A percentile compares a stretch with the other conserved stretches of the same genome.
These are phyloP conservation scores for Drosophila mettleri DNA, from an alignment of 2,888 invertebrate species.

Conservation along the genomic window DNA sequence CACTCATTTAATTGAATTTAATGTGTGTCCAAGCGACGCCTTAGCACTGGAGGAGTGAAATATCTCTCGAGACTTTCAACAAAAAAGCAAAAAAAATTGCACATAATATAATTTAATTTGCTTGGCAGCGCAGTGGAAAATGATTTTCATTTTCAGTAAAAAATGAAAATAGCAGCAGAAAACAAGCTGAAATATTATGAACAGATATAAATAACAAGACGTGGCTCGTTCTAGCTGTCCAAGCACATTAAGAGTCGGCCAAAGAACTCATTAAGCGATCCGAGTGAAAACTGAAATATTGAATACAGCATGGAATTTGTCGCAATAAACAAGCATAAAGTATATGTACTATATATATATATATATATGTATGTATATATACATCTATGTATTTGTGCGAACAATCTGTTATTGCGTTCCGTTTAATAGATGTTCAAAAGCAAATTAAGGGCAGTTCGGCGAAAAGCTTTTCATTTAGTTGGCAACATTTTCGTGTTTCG, in stretches of 20 bases:
- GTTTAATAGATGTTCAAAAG: constrained; percentile 41
- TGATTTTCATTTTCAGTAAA: constrained; percentile 1
- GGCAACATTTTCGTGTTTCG: constrained; percentile 9
- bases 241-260: constrained; percentile 46
- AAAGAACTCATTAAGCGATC: constrained; percentile 37
- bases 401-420: constrained; percentile 24
- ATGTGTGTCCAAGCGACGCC: constrained; percentile 25
- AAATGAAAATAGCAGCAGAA: not conserved
- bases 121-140: constrained; percentile 19
- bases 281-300: constrained; percentile 54
- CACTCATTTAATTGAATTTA: constrained; percentile 29
- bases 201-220: constrained; percentile 46
- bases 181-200: constrained; percentile 17
- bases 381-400: constrained; percentile 8
- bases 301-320: constrained; percentile 58
- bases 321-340: constrained; percentile 45
- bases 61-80: constrained; percentile 14
- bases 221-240: constrained; percentile 49
- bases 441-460: constrained; percentile 47
- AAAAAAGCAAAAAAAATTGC: constrained; percentile 19
- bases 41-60: constrained; percentile 18
- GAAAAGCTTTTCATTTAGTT: constrained; percentile 26
- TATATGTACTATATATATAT: not conserved
- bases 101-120: constrained; percentile 43
- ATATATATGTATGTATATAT: not conserved